Base-by-base conservation (phyloP, 1,140 invertebrate species). In the Ectropis grisescens region DNA sequence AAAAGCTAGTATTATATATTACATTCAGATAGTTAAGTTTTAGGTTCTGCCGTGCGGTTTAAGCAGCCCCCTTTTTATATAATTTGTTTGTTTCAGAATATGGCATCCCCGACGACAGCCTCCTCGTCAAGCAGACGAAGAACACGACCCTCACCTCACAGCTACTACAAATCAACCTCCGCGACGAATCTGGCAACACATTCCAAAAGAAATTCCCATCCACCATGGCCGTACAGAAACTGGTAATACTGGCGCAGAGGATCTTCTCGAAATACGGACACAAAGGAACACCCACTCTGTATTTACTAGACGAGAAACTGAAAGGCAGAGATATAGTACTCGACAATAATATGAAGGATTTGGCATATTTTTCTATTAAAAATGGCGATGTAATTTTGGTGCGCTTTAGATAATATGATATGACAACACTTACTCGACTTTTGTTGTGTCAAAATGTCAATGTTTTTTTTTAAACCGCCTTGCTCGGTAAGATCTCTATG, bases 341-440 rank as follows among this genome's bases (percentile, higher is more conserved):
- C 33, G 91, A 94, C 41, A 95, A 95, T 66, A 87, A 89, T 33
- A 86, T 92, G 35, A 91, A 93, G 69, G 88, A 92, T 49, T 68
- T 97, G 15, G 86, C 87, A 40, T 95, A 90, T 72, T 97, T 91
- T 79, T 94, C 93, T 0, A 82, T 96, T 19, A 91, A 94, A 82
- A 88, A 92, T 55, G 91, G 91, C 34, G 93, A 96, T 80, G 89
- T 84, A 33, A 89, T 96, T 56, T 65, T 88, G 37, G 88, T 92
- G 2, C 84, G 84, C 39, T 91, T 89, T 87, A 89, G 83, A 85
- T 85, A 72, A 64, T 47, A 29, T 41, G 14, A n/a, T n/a, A n/a
- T n/a, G n/a, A n/a, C n/a, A n/a, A n/a, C n/a, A n/a, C n/a, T n/a
- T n/a, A n/a, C n/a, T n/a, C n/a, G n/a, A n/a, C n/a, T n/a, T n/a